Conservation (phyloP, 2,888 invertebrate species). For the Drosophila anomalata region DNA sequence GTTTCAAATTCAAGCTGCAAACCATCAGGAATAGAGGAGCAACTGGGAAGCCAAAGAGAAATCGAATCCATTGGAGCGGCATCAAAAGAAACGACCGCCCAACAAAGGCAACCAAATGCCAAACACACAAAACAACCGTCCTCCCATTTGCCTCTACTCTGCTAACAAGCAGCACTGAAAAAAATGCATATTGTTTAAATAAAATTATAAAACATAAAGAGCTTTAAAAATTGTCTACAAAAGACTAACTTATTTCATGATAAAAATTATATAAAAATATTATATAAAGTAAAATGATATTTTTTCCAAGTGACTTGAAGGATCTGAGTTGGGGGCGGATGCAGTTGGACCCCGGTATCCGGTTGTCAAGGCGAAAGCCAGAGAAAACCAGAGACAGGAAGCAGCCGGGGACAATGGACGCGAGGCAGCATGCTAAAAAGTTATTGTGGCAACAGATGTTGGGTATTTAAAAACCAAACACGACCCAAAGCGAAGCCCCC, state of each 20-base stretch:
- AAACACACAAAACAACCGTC: constrained; percentile 46
- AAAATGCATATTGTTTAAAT: neutral
- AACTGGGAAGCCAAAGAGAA: constrained; percentile 38
- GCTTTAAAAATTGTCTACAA: neutral
- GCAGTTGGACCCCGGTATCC: constrained; percentile 68
- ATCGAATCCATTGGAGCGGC: constrained; percentile 60
- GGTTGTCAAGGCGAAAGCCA: constrained; percentile 59
- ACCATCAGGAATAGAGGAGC: constrained; percentile 16
- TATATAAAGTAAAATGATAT: too few relatives aligned
- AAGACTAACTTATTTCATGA: neutral
- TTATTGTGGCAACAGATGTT: constrained; percentile 70
- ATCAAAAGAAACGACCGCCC: constrained; percentile 47
- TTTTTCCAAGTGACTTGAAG: constrained; percentile 20
- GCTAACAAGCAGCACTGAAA: constrained; percentile 18
- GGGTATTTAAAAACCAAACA: constrained; percentile 47
- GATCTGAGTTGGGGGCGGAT: constrained; percentile 54
- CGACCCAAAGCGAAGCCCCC: constrained; percentile 17
- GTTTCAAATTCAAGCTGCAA: constrained; percentile 43
- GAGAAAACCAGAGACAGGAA: constrained; percentile 33
- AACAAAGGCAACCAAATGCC: constrained; percentile 56
- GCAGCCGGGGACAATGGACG: constrained; percentile 33
- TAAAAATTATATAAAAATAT: too few relatives aligned
- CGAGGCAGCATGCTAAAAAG: constrained; percentile 65
- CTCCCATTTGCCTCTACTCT: neutral
- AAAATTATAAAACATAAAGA: neutral